Evolutionary conservation across 2,797 vertebrate species (phyloP).

Genomic region (Molothrus aeneus): DNA sequence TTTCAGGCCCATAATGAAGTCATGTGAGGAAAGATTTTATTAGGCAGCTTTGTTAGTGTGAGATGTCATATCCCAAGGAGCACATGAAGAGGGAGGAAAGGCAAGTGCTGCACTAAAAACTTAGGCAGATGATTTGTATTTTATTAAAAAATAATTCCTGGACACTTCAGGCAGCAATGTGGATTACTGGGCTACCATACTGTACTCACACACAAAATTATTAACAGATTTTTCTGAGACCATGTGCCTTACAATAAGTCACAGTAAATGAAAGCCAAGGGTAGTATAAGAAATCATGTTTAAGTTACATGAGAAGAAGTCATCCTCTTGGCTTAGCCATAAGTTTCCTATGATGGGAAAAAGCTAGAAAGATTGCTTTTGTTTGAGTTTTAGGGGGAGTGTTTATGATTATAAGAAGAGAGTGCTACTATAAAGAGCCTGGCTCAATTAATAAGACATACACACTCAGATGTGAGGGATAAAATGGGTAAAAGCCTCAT

Average conservation of each 20-base stretch:
- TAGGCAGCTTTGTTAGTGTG: not conserved
- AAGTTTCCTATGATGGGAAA: not conserved
- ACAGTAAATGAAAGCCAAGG: not conserved
- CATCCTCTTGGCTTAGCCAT: not conserved
- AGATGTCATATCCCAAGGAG: not conserved
- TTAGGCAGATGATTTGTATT: not conserved
- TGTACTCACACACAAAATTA: not conserved
- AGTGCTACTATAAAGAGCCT: not conserved
- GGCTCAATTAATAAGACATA: not conserved
- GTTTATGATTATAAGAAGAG: not conserved
- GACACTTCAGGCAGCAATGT: not conserved
- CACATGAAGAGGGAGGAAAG: not conserved
- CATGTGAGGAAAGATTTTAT: not conserved
- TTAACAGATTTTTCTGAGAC: not conserved
- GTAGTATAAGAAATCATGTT: not conserved
- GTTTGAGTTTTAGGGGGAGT: not conserved
- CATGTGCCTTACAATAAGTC: not conserved
- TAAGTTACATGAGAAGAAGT: not conserved
- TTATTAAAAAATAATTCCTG: not conserved
- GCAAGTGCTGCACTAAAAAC: not conserved
- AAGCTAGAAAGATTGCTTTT: not conserved
- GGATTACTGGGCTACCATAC: not conserved
- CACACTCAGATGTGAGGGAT: not conserved
- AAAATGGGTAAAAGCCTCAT: not conserved
- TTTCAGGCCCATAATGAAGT: not conserved